phyloP scores from a whole-genome alignment of 2,113 vertebrate species.

The Crotalus helleri region DNA sequence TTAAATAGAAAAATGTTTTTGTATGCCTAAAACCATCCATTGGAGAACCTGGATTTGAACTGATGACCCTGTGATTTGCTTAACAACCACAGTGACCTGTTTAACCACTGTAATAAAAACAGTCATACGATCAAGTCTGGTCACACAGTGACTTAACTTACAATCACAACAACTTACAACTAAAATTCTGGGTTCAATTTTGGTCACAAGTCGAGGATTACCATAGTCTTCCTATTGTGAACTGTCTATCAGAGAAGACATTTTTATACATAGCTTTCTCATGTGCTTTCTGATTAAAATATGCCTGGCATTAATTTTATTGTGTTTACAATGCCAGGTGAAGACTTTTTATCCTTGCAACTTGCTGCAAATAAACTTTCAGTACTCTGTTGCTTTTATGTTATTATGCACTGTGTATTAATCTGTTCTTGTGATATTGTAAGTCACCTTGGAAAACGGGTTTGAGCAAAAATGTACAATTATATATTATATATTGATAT shows the following conservation, averaged over 20 bases:
- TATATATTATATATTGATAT: not conserved
- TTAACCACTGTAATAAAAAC: not conserved
- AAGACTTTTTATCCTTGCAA: not conserved
- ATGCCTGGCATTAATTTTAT: not conserved
- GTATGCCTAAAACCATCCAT: not conserved
- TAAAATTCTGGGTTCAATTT: not conserved
- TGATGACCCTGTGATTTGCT: not conserved
- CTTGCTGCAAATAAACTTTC: not conserved
- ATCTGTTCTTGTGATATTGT: not conserved
- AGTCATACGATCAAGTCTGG: not conserved
- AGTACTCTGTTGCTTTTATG: not conserved
- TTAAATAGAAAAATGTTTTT: not conserved
- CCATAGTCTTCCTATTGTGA: not conserved
- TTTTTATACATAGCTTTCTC: not conserved
- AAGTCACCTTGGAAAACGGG: not conserved
- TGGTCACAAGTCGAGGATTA: not conserved
- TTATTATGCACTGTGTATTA: not conserved
- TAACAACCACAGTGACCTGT: not conserved
- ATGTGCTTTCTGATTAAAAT: not conserved
- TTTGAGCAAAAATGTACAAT: not conserved
- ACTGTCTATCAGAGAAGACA: not conserved
- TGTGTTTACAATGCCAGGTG: not conserved
- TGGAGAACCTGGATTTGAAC: not conserved
- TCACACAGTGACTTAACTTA: not conserved
- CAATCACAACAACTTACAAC: not conserved